Evolutionary conservation across 1,140 invertebrate genomes (phyloP).

Genomic region (Drosophila parvula): DNA sequence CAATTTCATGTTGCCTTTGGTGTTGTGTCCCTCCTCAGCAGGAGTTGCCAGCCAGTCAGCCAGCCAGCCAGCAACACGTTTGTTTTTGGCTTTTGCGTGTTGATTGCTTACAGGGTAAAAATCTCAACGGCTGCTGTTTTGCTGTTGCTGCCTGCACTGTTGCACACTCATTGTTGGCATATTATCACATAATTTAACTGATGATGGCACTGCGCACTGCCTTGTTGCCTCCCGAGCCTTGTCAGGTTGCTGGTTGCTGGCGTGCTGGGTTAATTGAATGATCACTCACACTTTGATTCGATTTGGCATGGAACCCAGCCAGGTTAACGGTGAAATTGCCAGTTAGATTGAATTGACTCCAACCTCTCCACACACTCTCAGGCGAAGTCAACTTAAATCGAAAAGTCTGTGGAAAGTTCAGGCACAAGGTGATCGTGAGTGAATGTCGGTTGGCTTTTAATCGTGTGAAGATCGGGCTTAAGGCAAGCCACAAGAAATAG

Average conservation of each 20-base stretch:
- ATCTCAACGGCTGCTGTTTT: slow-evolving; percentile 15
- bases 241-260: slow-evolving; percentile 12
- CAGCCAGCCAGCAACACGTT: slow-evolving; percentile 54
- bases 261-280: slow-evolving; percentile 79
- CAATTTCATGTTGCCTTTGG: slow-evolving; percentile 67
- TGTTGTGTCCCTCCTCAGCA: slow-evolving; percentile 41
- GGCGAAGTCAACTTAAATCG: neutral
- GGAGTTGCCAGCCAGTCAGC: slow-evolving; percentile 1
- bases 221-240: slow-evolving; percentile 15
- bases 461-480: slow-evolving; percentile 11
- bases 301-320: slow-evolving; percentile 63
- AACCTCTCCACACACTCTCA: neutral
- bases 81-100: slow-evolving; percentile 79
- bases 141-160: slow-evolving; percentile 41
- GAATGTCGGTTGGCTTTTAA: slow-evolving; percentile 39
- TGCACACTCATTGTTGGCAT: slow-evolving; percentile 82
- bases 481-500: neutral
- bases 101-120: slow-evolving; percentile 69
- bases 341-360: slow-evolving; percentile 48
- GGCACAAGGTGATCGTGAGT: slow-evolving; percentile 42
- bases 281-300: slow-evolving; percentile 81
- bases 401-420: slow-evolving; percentile 36
- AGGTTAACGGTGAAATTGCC: slow-evolving; percentile 57
- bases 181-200: slow-evolving; percentile 83
- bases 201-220: slow-evolving; percentile 67